Base-by-base conservation (phyloP, 1,140 invertebrate species). In the Sycophaga agraensis region DNA sequence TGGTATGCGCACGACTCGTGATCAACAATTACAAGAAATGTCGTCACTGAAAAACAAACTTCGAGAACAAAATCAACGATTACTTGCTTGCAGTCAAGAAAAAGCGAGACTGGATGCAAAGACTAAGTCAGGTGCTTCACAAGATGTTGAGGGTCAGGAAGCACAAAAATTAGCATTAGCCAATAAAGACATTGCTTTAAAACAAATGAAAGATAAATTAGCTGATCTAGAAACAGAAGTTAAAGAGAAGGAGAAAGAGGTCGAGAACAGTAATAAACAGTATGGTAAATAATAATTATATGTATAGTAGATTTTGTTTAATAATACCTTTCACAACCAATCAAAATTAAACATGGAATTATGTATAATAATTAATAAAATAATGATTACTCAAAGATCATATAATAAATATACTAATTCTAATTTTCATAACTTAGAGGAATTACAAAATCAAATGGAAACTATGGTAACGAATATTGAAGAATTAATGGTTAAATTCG, bases 1-100 rank as follows among this genome's bases (percentile, higher is more conserved):
- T 82, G 90, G 91, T 4, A 99, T 99, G 97, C 82, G 96, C 50
- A 86, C 87, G 0, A 93, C 92, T 22, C 83, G 97, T 34, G 97
- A 99, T 76, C 82, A 88, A 0, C 94, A 94, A 66, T 87, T 97
- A 79, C 85, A 88, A 50, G 93, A 96, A 70, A 95, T 98, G 87
- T 87, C 91, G 12, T 86, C 89, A 43, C 82, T 97, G 4, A 97
- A 98, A 74, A 87, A 86, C 39, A 85, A 87, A 70, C 82, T 94
- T 1, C 91, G 93, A 69, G 93, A 94, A 70, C 87, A 94, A 68
- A 96, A 91, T 75, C 87, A 89, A 5, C 86, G 89, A 70, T 83
- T 95, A 59, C 78, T 95, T 9, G 81, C 87, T 2, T 76, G 93
- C 2, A 92, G 89, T 68, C 92, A 94, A 73, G 92, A 95, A 71